Base-by-base conservation (phyloP, 2,797 vertebrate species). In the Mallotus villosus region DNA sequence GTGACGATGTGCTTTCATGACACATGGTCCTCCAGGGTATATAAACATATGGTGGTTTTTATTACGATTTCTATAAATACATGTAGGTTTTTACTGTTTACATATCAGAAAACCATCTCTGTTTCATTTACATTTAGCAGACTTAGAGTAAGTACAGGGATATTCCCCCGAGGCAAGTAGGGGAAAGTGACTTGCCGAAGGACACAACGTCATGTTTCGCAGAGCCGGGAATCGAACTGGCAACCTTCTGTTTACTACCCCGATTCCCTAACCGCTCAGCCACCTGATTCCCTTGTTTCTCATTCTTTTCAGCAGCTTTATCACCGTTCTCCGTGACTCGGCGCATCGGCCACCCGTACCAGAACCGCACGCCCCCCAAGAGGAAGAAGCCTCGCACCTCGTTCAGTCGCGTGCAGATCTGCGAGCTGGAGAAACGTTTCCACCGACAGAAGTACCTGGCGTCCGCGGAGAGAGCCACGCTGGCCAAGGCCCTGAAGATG, bases 391-490 rank as follows among this genome's bases (percentile, higher is more conserved):
- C 97, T 0, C 95, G 96, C 72, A 98, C 97, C 0, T 97, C 96
- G 51, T 98, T 97, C 90, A 95, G 93, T 67, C 93, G 97, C 3
- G 94, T 96, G 77, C 97, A 99, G 93, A 97, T 98, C 92, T 97
- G 97, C 1, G 97, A 99, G 92, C 92, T 99, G 88, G 97, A 99
- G 91, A 95, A 97, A 57, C 95, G 97, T 17, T 98, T 99, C 78
- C 94, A 98, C 77, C 91, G 96, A 6, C 97, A 99, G 93, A 99
- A 99, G 82, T 98, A 99, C 84, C 88, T 99, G 92, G 97, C 97
- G 0, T 99, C 97, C 0, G 96, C 96, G 0, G 97, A 97, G 85
- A 89, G 96, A 0, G 96, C 96, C 64, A 93, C 95, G 0, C 86
- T 98, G 84, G 96, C 97, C 80, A 97, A 98, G 79, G 94, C 96